Evolutionary conservation across 2,797 vertebrate species (phyloP).

Genomic region (Phylloscopus collybita): DNA sequence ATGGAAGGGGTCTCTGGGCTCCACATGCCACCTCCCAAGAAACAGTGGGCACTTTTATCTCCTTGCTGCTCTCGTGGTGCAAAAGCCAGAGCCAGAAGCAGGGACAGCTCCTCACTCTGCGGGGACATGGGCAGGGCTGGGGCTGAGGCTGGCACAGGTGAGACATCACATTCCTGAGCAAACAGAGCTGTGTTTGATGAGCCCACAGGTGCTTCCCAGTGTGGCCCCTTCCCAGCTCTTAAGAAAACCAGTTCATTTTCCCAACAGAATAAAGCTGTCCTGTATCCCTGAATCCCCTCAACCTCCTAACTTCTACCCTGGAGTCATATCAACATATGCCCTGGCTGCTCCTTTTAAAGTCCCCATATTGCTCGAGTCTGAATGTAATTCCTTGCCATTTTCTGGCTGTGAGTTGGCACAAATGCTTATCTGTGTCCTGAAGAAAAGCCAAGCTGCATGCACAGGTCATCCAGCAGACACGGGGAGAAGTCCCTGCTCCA

Average conservation of each 20-base stretch:
- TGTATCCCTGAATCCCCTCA: not conserved
- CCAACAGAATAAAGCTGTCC: not conserved
- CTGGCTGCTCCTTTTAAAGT: not conserved
- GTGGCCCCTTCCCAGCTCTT: not conserved
- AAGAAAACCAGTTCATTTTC: not conserved
- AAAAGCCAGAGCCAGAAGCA: not conserved
- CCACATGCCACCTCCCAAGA: not conserved
- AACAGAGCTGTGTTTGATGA: not conserved
- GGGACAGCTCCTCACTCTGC: not conserved
- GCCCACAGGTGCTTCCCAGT: not conserved
- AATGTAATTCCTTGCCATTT: not conserved
- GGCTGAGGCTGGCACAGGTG: not conserved
- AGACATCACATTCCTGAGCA: not conserved
- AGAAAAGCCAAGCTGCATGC: not conserved
- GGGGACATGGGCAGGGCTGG: not conserved
- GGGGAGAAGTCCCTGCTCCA: not conserved
- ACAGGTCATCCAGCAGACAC: not conserved
- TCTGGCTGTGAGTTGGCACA: not conserved
- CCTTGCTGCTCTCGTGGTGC: not conserved
- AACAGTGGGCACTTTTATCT: fast-evolving
- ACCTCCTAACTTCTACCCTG: not conserved
- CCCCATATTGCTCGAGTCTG: not conserved
- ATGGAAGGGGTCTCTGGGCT: not conserved
- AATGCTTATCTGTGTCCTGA: not conserved
- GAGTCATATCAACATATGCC: not conserved